A percentile compares a stretch with the other conserved stretches of the same genome.
These are phyloP conservation scores for Noctua fimbriata DNA, from an alignment of 2,888 invertebrate genomes.

Conservation along the genomic window DNA sequence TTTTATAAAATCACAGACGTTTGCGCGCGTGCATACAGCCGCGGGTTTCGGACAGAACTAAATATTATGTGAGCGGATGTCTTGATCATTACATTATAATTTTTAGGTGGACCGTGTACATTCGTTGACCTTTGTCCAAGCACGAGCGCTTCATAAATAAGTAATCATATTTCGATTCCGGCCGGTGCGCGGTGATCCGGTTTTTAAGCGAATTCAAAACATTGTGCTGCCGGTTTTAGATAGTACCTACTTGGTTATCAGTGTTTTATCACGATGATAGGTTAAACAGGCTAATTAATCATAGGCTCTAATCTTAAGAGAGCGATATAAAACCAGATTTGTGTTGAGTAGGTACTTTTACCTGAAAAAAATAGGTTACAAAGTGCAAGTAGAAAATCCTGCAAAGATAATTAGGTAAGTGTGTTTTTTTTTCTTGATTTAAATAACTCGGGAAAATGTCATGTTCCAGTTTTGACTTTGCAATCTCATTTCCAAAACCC, in stretches of 20 bases:
- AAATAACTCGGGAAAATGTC: not conserved
- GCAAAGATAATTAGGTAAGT: not conserved
- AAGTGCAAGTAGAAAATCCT: not conserved
- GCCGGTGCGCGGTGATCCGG: slow-evolving; percentile 10
- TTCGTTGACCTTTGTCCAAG: slow-evolving; percentile 36
- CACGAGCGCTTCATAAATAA: not conserved
- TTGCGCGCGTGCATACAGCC: slow-evolving; percentile 58
- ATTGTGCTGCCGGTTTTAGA: not conserved
- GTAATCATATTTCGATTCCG: slow-evolving; percentile 5
- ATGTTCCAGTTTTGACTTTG: not conserved
- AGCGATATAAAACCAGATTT: not conserved
- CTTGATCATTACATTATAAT: slow-evolving; percentile 40
- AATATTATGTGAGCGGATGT: slow-evolving; percentile 31
- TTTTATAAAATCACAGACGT: slow-evolving; percentile 49
- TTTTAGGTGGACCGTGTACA: slow-evolving; percentile 36
- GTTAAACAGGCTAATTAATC: not conserved
- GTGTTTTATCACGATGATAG: not conserved
- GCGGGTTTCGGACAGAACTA: slow-evolving; percentile 58
- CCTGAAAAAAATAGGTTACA: not conserved
- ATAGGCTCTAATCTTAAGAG: not conserved
- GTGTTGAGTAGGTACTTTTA: not conserved
- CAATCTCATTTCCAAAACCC: not conserved
- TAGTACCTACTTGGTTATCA: slow-evolving; percentile 1
- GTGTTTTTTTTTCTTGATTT: not conserved
- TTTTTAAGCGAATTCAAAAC: slow-evolving; percentile 10